phyloP scores from a whole-genome alignment of 1,140 invertebrate genomes.

The Drosophila ogumai region DNA sequence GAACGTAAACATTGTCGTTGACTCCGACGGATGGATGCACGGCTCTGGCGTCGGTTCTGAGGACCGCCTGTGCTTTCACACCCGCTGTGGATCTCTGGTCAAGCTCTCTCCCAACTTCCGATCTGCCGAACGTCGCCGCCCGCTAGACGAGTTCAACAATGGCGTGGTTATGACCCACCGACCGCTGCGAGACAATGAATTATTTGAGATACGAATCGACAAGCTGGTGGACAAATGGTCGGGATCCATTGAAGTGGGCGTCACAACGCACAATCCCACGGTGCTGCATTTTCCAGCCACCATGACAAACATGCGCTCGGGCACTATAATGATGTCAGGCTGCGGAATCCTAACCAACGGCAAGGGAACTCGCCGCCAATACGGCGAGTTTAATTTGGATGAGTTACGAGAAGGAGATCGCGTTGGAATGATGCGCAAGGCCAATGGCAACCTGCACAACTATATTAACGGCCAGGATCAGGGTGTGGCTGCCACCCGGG shows the following conservation, averaged over 20 bases:
- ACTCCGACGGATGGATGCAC: constrained; percentile 45
- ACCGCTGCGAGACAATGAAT: constrained; percentile 93
- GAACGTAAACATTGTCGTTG: constrained; percentile 72
- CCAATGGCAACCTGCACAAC: constrained; percentile 94
- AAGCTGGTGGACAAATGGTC: constrained; percentile 96
- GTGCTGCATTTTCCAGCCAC: constrained; percentile 96
- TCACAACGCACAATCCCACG: constrained; percentile 96
- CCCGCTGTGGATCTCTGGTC: constrained; percentile 93
- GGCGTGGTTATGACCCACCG: constrained; percentile 96
- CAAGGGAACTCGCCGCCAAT: constrained; percentile 95
- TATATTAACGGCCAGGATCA: constrained; percentile 97
- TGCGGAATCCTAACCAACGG: constrained; percentile 97
- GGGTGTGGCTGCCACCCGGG: constrained; percentile 93
- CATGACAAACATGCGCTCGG: constrained; percentile 98
- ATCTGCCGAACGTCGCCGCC: constrained; percentile 93
- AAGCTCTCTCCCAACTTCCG: constrained; percentile 94
- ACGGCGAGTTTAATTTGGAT: constrained; percentile 97
- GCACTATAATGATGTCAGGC: constrained; percentile 98
- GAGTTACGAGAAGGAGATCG: constrained; percentile 95
- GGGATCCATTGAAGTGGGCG: constrained; percentile 96
- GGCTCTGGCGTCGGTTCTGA: constrained; percentile 38
- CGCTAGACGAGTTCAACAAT: constrained; percentile 97
- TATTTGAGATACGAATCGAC: constrained; percentile 97
- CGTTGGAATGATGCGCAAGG: constrained; percentile 92
- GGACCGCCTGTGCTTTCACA: constrained; percentile 94